These are phyloP conservation scores for Drosophila diplacantha DNA, from an alignment of 2,888 invertebrate genomes.

Conservation along the genomic window DNA sequence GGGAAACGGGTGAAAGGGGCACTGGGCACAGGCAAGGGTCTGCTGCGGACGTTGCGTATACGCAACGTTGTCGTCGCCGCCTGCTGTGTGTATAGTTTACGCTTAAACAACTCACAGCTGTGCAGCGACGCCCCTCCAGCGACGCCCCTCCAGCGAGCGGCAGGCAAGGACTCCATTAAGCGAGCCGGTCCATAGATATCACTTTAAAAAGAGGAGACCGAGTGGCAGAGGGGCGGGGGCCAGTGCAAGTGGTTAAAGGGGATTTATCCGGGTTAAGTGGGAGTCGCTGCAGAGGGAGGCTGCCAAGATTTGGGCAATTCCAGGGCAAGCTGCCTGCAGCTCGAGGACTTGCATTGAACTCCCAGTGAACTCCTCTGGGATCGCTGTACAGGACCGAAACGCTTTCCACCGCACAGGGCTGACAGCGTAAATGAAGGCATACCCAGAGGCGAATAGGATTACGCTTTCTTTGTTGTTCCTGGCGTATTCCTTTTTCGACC, in stretches of 20 bases:
- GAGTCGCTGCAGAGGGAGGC: conserved; percentile 6
- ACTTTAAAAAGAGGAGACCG: neutral
- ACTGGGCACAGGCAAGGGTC: conserved; percentile 10
- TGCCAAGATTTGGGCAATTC: conserved; percentile 20
- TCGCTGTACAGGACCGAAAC: neutral
- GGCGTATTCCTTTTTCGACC: neutral
- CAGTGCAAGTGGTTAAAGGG: conserved; percentile 3
- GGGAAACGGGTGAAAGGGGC: neutral
- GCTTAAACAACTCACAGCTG: conserved; percentile 56
- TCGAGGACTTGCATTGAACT: conserved; percentile 9
- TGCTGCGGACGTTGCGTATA: conserved; percentile 47
- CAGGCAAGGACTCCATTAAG: conserved; percentile 5
- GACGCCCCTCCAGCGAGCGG: neutral
- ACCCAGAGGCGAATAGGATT: conserved; percentile 9
- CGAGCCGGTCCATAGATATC: neutral
- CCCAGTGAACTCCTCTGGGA: neutral
- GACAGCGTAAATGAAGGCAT: conserved; percentile 3
- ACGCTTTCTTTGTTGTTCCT: conserved; percentile 5
- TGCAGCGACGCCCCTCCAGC: neutral
- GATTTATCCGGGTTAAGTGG: conserved; percentile 32
- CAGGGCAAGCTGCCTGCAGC: neutral
- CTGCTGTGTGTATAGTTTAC: conserved; percentile 43
- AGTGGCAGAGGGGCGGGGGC: too few species aligned
- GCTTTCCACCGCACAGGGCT: conserved; percentile 2
- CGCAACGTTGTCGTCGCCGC: conserved; percentile 39